phyloP scores from a whole-genome alignment of 2,113 vertebrate genomes.

The Strix aluco region DNA sequence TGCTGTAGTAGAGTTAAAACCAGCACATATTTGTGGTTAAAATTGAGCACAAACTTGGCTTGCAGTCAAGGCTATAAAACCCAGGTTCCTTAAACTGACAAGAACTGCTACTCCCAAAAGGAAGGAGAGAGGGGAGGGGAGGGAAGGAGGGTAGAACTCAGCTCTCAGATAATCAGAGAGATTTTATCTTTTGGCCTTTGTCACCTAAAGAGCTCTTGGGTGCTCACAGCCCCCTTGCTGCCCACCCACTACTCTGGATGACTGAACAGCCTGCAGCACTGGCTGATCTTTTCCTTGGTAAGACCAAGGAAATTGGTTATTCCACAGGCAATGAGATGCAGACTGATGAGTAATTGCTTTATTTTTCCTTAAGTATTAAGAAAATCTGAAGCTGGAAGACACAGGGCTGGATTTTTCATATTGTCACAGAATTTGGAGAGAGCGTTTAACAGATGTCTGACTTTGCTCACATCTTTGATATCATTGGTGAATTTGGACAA shows the following conservation, averaged over 20 bases:
- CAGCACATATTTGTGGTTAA: too few relatives aligned
- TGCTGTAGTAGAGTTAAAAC: background rate
- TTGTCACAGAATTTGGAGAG: background rate
- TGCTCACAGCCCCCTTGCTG: background rate
- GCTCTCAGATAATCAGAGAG: background rate
- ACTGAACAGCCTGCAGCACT: background rate
- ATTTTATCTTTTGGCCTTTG: background rate
- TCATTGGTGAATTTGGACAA: background rate
- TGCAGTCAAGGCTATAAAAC: too few relatives aligned
- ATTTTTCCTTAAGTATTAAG: background rate
- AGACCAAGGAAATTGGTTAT: background rate
- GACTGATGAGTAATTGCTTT: background rate
- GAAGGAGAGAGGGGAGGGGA: too few relatives aligned
- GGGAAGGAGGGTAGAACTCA: too few relatives aligned
- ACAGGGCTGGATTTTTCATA: background rate
- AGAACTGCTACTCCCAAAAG: too few relatives aligned
- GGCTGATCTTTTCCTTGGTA: background rate
- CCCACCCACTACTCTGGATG: background rate
- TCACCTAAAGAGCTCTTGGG: background rate
- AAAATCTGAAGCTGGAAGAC: background rate
- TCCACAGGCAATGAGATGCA: background rate
- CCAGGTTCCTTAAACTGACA: too few relatives aligned
- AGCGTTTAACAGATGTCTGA: background rate
- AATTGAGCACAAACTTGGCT: too few relatives aligned
- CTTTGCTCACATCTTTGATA: background rate